Evolutionary conservation across 2,888 invertebrate species (phyloP).

Genomic region (Ypsolopha scabrella): DNA sequence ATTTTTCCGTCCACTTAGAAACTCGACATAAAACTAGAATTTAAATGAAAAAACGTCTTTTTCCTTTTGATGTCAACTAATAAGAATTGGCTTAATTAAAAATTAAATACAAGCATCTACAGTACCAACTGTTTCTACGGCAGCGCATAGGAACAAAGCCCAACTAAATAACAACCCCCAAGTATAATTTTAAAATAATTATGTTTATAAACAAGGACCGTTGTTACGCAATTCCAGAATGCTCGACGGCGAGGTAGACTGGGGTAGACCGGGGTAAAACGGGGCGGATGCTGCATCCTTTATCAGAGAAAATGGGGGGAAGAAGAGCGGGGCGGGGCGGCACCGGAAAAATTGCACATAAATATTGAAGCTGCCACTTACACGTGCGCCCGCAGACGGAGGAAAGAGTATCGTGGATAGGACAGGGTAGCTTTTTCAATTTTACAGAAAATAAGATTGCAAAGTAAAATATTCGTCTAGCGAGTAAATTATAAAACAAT

Average conservation of each 20-base stretch:
- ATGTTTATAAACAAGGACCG: slow-evolving; percentile 44
- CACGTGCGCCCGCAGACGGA: slow-evolving; percentile 58
- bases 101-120: too few species aligned
- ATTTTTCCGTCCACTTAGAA: too few species aligned
- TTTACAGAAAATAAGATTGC: not conserved
- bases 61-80: too few species aligned
- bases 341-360: slow-evolving; percentile 69
- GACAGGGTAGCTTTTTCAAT: too few species aligned
- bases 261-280: slow-evolving; percentile 22
- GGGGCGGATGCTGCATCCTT: slow-evolving; percentile 52
- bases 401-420: slow-evolving; percentile 30
- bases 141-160: too few species aligned
- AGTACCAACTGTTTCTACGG: too few species aligned
- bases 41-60: too few species aligned
- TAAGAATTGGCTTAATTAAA: too few species aligned
- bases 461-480: too few species aligned
- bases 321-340: slow-evolving; percentile 23
- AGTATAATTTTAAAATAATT: slow-evolving; percentile 16
- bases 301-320: slow-evolving; percentile 31
- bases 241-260: slow-evolving; percentile 11
- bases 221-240: slow-evolving; percentile 53
- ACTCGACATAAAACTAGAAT: too few species aligned
- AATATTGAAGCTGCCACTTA: slow-evolving; percentile 72
- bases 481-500: too few species aligned
- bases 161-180: too few species aligned